A percentile compares a stretch with the other conserved stretches of the same genome.
Evolutionary conservation across 2,113 vertebrate genomes (phyloP).

Genomic region (Colinus virginianus): DNA sequence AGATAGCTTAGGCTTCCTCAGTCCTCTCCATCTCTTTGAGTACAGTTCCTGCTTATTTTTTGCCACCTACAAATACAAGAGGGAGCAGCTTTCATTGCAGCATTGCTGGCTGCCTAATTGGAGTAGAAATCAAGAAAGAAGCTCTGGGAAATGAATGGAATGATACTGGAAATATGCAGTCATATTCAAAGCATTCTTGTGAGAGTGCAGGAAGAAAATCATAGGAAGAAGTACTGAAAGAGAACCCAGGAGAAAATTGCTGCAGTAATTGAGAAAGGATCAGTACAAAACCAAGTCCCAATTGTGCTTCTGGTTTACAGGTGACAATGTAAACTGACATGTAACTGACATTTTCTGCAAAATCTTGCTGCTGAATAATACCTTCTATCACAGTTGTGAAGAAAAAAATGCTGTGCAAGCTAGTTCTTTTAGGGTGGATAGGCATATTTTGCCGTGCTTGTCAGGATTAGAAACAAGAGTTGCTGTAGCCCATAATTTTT

Average conservation of each 20-base stretch:
- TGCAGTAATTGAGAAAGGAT: background rate
- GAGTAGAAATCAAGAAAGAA: background rate
- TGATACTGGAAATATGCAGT: background rate
- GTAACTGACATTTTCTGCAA: background rate
- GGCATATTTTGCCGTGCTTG: background rate
- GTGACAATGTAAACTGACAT: background rate
- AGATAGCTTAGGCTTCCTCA: background rate
- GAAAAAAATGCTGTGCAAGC: background rate
- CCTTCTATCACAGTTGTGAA: background rate
- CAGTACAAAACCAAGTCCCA: background rate
- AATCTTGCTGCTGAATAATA: background rate
- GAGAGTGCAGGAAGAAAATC: background rate
- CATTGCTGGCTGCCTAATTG: background rate
- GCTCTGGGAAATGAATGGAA: background rate
- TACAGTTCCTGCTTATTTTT: background rate
- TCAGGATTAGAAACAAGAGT: background rate
- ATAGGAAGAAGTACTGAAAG: background rate
- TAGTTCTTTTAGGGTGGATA: background rate
- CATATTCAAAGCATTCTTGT: background rate
- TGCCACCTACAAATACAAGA: background rate
- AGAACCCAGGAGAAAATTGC: background rate
- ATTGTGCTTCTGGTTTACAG: background rate
- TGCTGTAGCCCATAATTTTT: background rate
- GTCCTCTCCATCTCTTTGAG: background rate
- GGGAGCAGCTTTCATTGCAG: fast-evolving